Percentiles rank a stretch among this genome's conserved stretches.
These are phyloP conservation scores for Blennius ocellaris DNA, from an alignment of 2,113 vertebrate species.

Conservation along the genomic window DNA sequence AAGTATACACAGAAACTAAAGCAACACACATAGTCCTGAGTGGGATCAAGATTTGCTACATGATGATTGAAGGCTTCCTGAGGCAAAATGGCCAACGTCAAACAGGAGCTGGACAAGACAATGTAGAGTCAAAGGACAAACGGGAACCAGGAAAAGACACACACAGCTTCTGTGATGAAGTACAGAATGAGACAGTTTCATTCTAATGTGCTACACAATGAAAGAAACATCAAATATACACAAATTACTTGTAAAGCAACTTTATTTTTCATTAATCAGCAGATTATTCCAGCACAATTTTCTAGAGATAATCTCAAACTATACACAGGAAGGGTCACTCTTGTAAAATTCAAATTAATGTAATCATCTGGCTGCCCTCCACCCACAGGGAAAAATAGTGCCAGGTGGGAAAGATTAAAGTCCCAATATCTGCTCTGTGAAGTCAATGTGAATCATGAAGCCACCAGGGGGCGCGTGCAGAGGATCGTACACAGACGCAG, in stretches of 20 bases:
- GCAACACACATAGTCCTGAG: too few relatives aligned
- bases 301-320: conserved; percentile 37
- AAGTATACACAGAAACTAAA: too few relatives aligned
- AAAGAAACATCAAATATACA: not conserved
- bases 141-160: too few relatives aligned
- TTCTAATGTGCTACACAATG: not conserved
- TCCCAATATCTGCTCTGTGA: conserved; percentile 28
- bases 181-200: too few relatives aligned
- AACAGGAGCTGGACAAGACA: too few relatives aligned
- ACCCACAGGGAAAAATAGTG: conserved; percentile 7
- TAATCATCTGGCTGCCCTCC: not conserved
- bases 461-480: not conserved
- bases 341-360: conserved; percentile 34
- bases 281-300: conserved; percentile 43
- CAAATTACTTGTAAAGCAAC: conserved; percentile 58
- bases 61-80: too few relatives aligned
- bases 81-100: too few relatives aligned
- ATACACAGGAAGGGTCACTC: conserved; percentile 6
- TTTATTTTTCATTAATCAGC: conserved; percentile 71
- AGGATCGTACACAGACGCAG: conserved; percentile 18
- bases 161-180: too few relatives aligned
- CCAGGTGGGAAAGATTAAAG: conserved; percentile 7
- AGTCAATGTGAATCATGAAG: conserved; percentile 24
- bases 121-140: too few relatives aligned
- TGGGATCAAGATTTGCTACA: too few relatives aligned